phyloP scores from a whole-genome alignment of 2,113 vertebrate genomes.

The Cichladusa arquata region DNA sequence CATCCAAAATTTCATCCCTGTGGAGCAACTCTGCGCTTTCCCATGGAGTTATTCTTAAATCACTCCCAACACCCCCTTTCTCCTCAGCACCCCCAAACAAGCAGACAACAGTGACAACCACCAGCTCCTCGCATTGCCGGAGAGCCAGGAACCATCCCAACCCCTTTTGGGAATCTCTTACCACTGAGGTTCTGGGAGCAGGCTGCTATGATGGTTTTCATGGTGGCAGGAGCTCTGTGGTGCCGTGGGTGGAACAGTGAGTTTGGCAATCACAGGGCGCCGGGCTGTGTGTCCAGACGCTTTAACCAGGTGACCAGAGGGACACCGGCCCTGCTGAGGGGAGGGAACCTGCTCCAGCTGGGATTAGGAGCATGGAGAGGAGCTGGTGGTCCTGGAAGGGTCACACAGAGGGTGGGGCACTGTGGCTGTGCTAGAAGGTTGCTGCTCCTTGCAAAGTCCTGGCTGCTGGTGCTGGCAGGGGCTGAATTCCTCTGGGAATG shows the following conservation, averaged over 20 bases:
- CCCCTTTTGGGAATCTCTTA: neutral
- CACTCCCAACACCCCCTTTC: neutral
- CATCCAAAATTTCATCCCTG: neutral
- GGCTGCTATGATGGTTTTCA: conserved; percentile 71
- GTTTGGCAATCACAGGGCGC: neutral
- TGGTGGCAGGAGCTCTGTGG: neutral
- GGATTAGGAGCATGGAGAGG: neutral
- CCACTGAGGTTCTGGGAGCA: conserved; percentile 52
- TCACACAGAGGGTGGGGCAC: fast-evolving
- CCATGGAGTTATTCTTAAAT: neutral
- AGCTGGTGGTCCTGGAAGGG: neutral
- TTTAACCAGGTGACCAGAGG: neutral
- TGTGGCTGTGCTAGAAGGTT: fast-evolving
- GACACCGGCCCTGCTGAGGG: neutral
- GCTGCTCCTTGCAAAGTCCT: fast-evolving
- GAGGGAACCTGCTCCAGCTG: neutral
- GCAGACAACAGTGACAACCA: neutral
- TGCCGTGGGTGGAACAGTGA: neutral
- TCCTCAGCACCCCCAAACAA: neutral
- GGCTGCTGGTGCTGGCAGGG: fast-evolving
- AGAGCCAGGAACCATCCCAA: neutral
- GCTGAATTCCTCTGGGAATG: neutral
- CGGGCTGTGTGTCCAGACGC: neutral
- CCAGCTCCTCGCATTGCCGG: fast-evolving
- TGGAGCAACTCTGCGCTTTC: neutral